Percentiles rank a stretch among this genome's conserved stretches.
Conservation (phyloP, 2,113 vertebrate species). For the Cheirogaleus medius region DNA sequence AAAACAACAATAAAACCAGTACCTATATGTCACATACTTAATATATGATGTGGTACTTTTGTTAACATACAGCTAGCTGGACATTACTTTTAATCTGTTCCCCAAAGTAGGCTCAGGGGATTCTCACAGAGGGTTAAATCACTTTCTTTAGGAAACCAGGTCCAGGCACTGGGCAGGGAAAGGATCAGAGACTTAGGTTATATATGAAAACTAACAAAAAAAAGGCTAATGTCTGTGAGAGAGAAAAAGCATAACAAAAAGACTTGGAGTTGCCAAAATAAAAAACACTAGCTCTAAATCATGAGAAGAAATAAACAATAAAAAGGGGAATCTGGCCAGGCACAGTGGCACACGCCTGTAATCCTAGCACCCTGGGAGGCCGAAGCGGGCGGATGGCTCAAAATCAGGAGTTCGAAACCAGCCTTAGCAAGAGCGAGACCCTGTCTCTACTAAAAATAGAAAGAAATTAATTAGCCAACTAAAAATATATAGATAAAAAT, state of each 20-base stretch:
- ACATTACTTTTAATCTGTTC: constrained; percentile 16
- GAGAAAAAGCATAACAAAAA: not conserved
- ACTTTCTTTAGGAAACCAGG: not conserved
- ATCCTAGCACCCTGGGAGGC: too few relatives aligned
- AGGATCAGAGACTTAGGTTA: not conserved
- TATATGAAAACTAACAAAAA: not conserved
- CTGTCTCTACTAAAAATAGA: too few relatives aligned
- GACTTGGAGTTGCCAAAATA: not conserved
- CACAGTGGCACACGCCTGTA: too few relatives aligned
- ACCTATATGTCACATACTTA: not conserved
- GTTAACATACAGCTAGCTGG: not conserved
- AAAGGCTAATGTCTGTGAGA: not conserved
- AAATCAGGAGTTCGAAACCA: too few relatives aligned
- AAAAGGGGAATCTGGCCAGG: not conserved
- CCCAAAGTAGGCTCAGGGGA: not conserved
- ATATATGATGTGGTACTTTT: not conserved
- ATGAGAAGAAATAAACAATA: not conserved
- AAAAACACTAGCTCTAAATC: not conserved
- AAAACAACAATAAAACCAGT: constrained; percentile 27
- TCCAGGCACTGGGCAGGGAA: not conserved
- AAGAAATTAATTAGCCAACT: too few relatives aligned
- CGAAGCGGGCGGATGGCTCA: too few relatives aligned
- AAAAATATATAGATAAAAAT: too few relatives aligned
- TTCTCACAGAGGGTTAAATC: not conserved
- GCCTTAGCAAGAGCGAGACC: too few relatives aligned